Evolutionary conservation across 1,140 invertebrate species (phyloP).

Genomic region (Panulirus ornatus): DNA sequence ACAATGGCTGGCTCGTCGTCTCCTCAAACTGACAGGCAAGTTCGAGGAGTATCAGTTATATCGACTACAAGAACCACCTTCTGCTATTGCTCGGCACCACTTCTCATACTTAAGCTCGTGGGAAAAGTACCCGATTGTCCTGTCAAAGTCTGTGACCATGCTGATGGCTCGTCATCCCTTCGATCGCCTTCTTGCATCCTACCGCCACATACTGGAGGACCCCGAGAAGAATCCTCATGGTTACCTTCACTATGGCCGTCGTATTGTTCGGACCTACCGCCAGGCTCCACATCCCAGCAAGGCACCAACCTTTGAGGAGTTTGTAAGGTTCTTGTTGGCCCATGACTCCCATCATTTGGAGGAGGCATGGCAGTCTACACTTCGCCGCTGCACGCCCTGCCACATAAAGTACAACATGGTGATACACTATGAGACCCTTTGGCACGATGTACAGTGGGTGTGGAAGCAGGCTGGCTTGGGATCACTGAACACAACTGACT

Average conservation of each 20-base stretch:
- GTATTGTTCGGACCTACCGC: constrained; percentile 67
- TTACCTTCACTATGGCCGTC: constrained; percentile 63
- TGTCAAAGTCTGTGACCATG: constrained; percentile 54
- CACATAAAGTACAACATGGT: constrained; percentile 66
- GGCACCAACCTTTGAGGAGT: constrained; percentile 68
- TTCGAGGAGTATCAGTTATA: constrained; percentile 43
- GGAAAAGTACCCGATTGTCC: constrained; percentile 65
- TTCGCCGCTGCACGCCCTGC: constrained; percentile 69
- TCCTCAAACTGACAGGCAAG: constrained; percentile 55
- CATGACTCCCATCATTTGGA: constrained; percentile 54
- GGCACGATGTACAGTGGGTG: constrained; percentile 64
- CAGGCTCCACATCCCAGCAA: constrained; percentile 31
- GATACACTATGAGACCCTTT: constrained; percentile 66
- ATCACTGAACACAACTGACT: constrained; percentile 50
- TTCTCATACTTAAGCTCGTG: constrained; percentile 68
- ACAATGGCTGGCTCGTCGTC: constrained; percentile 65
- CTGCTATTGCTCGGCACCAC: constrained; percentile 57
- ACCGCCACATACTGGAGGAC: constrained; percentile 64
- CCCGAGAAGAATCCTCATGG: constrained; percentile 65
- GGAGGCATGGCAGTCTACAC: constrained; percentile 52
- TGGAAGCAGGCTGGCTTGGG: constrained; percentile 62
- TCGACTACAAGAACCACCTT: constrained; percentile 55
- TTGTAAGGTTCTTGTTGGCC: constrained; percentile 63
- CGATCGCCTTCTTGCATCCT: constrained; percentile 67
- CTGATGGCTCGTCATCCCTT: constrained; percentile 68